These are phyloP conservation scores for Eristalinus sepulchralis DNA, from an alignment of 2,888 invertebrate species.

Conservation along the genomic window DNA sequence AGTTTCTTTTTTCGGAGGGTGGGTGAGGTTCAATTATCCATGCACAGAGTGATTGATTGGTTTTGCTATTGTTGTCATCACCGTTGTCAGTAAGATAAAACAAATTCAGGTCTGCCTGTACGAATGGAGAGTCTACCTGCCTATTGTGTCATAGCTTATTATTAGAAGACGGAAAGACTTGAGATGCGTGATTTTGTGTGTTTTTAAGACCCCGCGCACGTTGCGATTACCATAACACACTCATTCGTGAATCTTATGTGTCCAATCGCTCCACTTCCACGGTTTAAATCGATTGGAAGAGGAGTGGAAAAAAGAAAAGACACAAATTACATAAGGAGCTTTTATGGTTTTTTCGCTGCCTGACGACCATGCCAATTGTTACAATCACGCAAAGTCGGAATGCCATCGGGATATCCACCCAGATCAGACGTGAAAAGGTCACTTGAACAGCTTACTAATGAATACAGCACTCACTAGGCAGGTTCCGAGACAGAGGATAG, in stretches of 20 bases:
- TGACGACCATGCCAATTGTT: constrained; percentile 49
- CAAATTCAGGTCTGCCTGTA: constrained; percentile 36
- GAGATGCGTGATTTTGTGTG: constrained; percentile 21
- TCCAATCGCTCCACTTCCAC: constrained; percentile 14
- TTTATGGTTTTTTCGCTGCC: constrained; percentile 39
- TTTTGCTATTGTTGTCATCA: not conserved
- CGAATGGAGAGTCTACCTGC: not conserved
- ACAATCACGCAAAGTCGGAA: constrained; percentile 35
- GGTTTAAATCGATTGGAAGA: constrained; percentile 14
- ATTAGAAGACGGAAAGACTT: constrained; percentile 35
- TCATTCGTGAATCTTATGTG: constrained; percentile 7
- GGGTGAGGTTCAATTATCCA: constrained; percentile 59
- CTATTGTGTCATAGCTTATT: constrained; percentile 50
- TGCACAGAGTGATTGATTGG: constrained; percentile 49
- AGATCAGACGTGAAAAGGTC: constrained; percentile 53
- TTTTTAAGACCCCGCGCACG: constrained; percentile 58
- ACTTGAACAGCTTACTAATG: constrained; percentile 62
- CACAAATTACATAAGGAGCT: constrained; percentile 54
- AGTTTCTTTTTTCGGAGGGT: constrained; percentile 8
- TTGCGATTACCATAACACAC: constrained; percentile 50
- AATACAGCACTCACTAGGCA: constrained; percentile 23
- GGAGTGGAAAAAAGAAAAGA: not conserved
- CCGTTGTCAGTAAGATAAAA: constrained; percentile 17
- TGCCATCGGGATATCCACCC: constrained; percentile 45
- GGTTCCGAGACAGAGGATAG: constrained; percentile 8